Evolutionary conservation across 2,888 invertebrate genomes (phyloP).

Genomic region (Hedya salicella): DNA sequence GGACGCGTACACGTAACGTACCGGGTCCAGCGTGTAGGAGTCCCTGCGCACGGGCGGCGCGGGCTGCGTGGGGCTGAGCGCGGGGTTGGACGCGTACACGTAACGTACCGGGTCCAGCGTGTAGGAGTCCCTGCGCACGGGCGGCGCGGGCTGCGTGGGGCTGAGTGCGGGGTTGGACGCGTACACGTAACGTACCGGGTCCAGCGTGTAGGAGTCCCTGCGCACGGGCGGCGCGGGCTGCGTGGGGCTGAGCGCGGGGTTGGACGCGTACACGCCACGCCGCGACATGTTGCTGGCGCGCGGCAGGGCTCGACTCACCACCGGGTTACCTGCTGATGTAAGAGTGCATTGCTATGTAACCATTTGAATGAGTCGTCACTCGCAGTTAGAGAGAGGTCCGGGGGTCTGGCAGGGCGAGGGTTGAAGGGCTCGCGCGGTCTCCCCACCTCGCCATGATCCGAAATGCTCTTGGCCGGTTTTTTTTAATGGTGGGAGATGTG

Average conservation of each 20-base stretch:
- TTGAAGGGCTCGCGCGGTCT: too few species aligned
- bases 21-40: slow-evolving; percentile 11
- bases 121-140: slow-evolving; percentile 15
- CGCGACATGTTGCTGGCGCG: slow-evolving; percentile 37
- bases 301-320: neutral
- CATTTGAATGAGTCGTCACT: too few species aligned
- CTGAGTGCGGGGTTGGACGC: slow-evolving; percentile 43
- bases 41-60: slow-evolving; percentile 11
- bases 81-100: slow-evolving; percentile 43
- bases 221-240: slow-evolving; percentile 36
- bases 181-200: slow-evolving; percentile 20
- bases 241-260: slow-evolving; percentile 47
- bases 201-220: slow-evolving; percentile 31
- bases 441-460: too few species aligned
- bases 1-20: slow-evolving; percentile 45
- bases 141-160: slow-evolving; percentile 23
- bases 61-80: slow-evolving; percentile 26
- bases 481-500: too few species aligned
- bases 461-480: too few species aligned
- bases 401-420: too few species aligned
- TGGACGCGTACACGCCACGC: slow-evolving; percentile 47
- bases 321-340: neutral
- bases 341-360: too few species aligned
- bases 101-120: slow-evolving; percentile 10
- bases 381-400: too few species aligned